Evolutionary conservation across 2,888 invertebrate species (phyloP), one percentile per base, ranked within the genome.

Genomic region (Aelia acuminata): DNA sequence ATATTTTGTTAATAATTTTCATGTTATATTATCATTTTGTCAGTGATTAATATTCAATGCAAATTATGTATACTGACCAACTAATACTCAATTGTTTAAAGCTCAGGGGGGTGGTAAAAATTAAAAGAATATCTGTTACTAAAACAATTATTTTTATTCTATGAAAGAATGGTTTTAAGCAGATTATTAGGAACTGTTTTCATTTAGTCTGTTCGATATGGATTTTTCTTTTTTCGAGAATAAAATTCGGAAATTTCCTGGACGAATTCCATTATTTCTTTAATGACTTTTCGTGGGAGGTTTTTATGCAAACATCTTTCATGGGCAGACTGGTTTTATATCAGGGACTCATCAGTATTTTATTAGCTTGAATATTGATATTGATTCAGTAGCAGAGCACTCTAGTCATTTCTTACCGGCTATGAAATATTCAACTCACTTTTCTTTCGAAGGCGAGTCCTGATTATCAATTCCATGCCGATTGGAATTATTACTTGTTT

Each of bases 401-500:
- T 35, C 31, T 35, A 35, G 63, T 35, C 63, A 70, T 70, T 57
- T 57, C 57, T 57, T 57, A 3, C 26, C 13, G 18, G 7, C 63
- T 31, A 70, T 70, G 63, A 70, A 70, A 70, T 70, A 70, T 70
- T 70, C 63, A 70, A 35, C 31, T 70, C 63, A 35, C 35, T 31
- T 70, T 70, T 70, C 63, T 63, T 53, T 31, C 8, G 26, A 15
- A 11, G 63, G 20, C 35, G 63, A 35, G 31, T 18, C 7, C 63
- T 70, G 31, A 70, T 70, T 70, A 70, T 70, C 63, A 70, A 70
- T 70, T 70, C 63, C 20, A 31, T 7, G 63, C 18, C n/a, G 11
- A 70, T 35, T 70, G 63, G 63, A 70, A 70, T 63, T 70, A 70
- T 70, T 70, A 31, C 63, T 70, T 35, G 63, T 70, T 70, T 70